Evolutionary conservation across 2,113 vertebrate species (phyloP), one percentile per base, ranked within the genome.

Genomic region (Bubalus kerabau): DNA sequence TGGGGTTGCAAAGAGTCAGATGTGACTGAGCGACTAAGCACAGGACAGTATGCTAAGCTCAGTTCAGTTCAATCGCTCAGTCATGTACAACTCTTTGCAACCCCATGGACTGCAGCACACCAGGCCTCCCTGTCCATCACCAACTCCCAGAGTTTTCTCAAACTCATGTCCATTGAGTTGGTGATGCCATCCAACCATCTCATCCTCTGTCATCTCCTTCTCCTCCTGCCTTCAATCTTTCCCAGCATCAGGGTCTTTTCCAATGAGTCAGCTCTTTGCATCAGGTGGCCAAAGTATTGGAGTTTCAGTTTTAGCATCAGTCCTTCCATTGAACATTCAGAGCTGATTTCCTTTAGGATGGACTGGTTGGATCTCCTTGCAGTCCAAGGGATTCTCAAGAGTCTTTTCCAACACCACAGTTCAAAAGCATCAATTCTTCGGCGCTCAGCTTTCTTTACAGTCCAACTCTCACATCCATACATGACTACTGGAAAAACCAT

Each of bases 101-200:
- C n/a, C 19, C 64, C 19, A 71, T 71, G 17, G 17, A 71, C 4
- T 21, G 64, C 17, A 71, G 64, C 64, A 36, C n/a, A 19, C 64
- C 64, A 67, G 17, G 32, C 64, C 64, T 67, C 64, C n/a, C n/a
- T 71, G 64, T 71, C 64, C 19, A 36, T 71, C 9, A 71, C 64
- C 64, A 71, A 3, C 64, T 36, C 64, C 19, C 1, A 0, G n/a
- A 36, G 2, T 21, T 71, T 11, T 11, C 17, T n/a, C 17, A 71
- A 6, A 36, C 64, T 71, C 64, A 36, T 0, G n/a, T 21, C n/a
- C n/a, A 36, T 71, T 1, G 2, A 36, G 17, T 71, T 2, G 0
- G 17, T 71, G 64, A 71, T 21, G n/a, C 9, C n/a, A 71, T 71
- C n/a, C 17, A 36, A 0, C n/a, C 64, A 36, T 71, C 64, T 71